phyloP scores from a whole-genome alignment of 2,888 invertebrate species.

The Cephus pygmeus region DNA sequence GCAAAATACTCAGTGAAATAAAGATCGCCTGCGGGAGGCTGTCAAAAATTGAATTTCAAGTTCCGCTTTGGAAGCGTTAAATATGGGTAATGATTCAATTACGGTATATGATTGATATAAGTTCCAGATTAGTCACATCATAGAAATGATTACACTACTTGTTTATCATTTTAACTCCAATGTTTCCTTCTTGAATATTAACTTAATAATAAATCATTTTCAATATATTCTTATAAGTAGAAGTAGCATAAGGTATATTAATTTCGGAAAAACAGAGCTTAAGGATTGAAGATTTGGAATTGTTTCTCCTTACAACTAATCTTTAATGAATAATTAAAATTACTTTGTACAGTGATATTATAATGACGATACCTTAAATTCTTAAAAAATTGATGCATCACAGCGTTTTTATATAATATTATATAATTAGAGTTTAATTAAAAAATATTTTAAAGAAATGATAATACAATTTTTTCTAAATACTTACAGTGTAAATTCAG shows the following conservation, averaged over 20 bases:
- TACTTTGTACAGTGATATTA: not conserved
- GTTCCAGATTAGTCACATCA: not conserved
- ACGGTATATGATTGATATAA: not conserved
- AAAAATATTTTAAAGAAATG: not conserved
- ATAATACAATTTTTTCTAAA: not conserved
- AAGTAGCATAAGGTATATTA: not conserved
- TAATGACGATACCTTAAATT: not conserved
- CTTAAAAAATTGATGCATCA: not conserved
- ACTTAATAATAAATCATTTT: not conserved
- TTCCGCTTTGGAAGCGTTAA: not conserved
- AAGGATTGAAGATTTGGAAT: not conserved
- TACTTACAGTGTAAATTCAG: not conserved
- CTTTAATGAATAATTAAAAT: not conserved
- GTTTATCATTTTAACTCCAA: not conserved
- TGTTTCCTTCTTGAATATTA: not conserved
- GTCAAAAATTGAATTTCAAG: not conserved
- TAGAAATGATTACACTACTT: not conserved
- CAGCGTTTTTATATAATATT: not conserved
- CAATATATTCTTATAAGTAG: not conserved
- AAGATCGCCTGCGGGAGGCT: not conserved
- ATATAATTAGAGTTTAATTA: not conserved
- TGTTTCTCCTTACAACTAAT: not conserved
- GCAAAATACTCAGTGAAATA: conserved; percentile 1
- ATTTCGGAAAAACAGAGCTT: not conserved
- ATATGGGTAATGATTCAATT: not conserved